phyloP scores from a whole-genome alignment of 2,888 invertebrate species.

The Drosophila setosimentum region DNA sequence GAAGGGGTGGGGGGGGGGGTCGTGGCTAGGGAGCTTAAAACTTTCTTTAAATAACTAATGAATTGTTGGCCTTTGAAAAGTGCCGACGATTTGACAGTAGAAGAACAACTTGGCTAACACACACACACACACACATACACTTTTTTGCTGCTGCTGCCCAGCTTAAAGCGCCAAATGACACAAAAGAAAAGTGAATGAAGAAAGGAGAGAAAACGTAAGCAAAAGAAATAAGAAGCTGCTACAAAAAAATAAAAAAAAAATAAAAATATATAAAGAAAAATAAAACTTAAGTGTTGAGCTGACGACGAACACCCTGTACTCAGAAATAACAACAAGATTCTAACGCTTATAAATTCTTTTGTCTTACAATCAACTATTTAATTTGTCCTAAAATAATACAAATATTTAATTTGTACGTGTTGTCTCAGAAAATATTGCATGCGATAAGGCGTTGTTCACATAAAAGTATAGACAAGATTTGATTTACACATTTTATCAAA shows the following conservation, averaged over 20 bases:
- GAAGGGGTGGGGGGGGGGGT: not conserved
- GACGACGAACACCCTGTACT: conserved; percentile 2
- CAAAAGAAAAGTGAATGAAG: conserved; percentile 22
- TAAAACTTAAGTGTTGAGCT: not conserved
- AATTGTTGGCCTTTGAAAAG: conserved; percentile 71
- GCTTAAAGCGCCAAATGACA: conserved; percentile 54
- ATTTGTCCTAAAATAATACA: not conserved
- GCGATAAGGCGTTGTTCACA: not conserved
- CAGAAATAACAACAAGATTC: not conserved
- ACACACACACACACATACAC: conserved; percentile 39
- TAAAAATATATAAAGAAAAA: not conserved
- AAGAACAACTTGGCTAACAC: conserved; percentile 29
- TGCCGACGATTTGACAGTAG: conserved; percentile 53
- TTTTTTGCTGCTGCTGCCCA: conserved; percentile 28
- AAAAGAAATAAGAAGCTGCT: conserved; percentile 22
- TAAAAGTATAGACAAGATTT: not conserved
- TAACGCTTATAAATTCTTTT: not conserved
- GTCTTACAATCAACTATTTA: not conserved
- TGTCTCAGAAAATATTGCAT: not conserved
- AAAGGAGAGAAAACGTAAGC: conserved; percentile 20
- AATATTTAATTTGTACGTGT: not conserved
- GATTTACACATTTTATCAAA: too few species aligned
- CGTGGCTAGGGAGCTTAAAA: conserved; percentile 19
- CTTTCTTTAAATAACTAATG: conserved; percentile 75
- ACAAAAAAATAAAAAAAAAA: not conserved